Evolutionary conservation across 2,888 invertebrate species (phyloP), one percentile per base, ranked within the genome.

Genomic region (Cyrtodaria siliqua): DNA sequence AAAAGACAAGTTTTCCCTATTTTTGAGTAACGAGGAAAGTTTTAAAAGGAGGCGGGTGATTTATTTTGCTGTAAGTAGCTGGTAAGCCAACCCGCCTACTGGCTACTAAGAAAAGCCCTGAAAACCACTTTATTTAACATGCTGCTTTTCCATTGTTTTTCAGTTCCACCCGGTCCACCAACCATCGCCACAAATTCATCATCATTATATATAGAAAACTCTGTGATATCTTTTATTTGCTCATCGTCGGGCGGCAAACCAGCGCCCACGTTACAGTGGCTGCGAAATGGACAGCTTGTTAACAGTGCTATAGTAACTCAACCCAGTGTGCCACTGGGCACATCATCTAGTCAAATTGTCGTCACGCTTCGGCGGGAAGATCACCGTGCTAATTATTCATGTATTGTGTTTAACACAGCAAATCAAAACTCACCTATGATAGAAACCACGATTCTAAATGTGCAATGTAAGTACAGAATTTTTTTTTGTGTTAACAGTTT

Each of bases 391-490:
- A 85, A 86, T 72, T 88, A 85, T 79, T 77, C 84, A 20, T 90
- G 89, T 79, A 60, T 78, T 60, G 85, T 89, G 16, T 85, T 75
- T 79, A 90, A 90, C 68, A 67, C 62, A 56, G 83, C 88, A 6
- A 89, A 87, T 75, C 71, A 80, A 55, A 77, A 87, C 55, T 77
- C 69, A 26, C 86, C 87, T 9, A 56, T 79, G 24, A 62, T 76
- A 29, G 57, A 68, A 16, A 75, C 80, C 27, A 47, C 56, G 64
- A 74, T 77, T 18, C 55, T 90, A 59, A 62, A 72, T 61, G 89
- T 90, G 67, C 86, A 79, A 76, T 90, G 89, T 90, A 82, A 86
- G 89, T 89, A 71, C n/a, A n/a, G n/a, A n/a, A n/a, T n/a, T n/a
- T n/a, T n/a, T n/a, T n/a, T n/a, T n/a, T n/a, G n/a, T n/a, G n/a